Base-by-base conservation (phyloP, 2,888 invertebrate genomes). In the Ormia ochracea region DNA sequence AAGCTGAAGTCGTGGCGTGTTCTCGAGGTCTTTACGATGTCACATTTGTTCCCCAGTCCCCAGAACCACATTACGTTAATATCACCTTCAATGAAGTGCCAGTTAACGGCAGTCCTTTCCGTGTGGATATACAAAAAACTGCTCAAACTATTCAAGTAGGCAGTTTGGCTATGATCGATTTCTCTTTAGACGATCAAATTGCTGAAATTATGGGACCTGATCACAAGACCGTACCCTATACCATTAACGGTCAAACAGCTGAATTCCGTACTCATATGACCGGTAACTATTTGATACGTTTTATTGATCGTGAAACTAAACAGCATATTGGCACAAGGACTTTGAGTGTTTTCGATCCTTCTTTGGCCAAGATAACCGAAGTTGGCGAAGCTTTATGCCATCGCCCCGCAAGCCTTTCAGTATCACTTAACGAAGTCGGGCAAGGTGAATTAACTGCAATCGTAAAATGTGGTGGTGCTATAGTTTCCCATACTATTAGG, bases 71-170 rank as follows among this genome's bases (percentile, higher is more conserved):
- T 89, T 96, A 94, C 84, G 96, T 98, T 12, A 97, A 96, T 79
- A 97, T 98, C 82, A 96, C 96, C 0, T 98, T 98, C 90, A 98
- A 98, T 87, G 97, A 97, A 85, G 96, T 96, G 86, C 92, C 96
- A 28, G 96, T 97, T 2, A 94, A 95, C 72, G 96, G 96, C 23
- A 96, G 96, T 89, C 97, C 97, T 9, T 97, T 97, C 90, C 94
- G 95, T 83, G 96, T 97, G 68, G 92, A 93, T 63, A 93, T 93
- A 75, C 92, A 91, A 83, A 95, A 94, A 86, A 93, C 93, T 0
- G 93, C 94, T 7, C 94, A 94, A 79, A 93, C 93, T 86, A 91
- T 95, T 59, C 95, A 96, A 86, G 93, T 94, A 19, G 90, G 90
- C 26, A 90, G 89, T 41, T 80, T 89, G 84, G 93, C 93, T 7